Evolutionary conservation across 2,888 invertebrate genomes (phyloP), one percentile per base, ranked within the genome.

Genomic region (Philereme transversata): DNA sequence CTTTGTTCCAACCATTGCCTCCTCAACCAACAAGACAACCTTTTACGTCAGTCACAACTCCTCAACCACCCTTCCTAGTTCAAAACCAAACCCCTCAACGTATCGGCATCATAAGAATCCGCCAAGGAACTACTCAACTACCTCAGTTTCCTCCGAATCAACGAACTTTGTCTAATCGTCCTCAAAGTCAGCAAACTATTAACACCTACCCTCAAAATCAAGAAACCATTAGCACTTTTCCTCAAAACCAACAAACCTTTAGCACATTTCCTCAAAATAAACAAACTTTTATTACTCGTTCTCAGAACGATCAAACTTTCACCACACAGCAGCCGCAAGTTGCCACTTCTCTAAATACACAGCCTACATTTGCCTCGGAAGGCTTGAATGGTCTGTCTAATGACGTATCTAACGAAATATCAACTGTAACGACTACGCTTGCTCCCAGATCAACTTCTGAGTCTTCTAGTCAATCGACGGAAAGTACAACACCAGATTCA

Each of bases 31-130:
- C 55, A 8, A 35, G 51, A 38, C 56, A 64, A 11, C 51, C 60
- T 4, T 6, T 51, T 41, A 45, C 33, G 8, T 49, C 64, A 5
- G 55, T 53, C 5, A 33, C 62, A 22, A 45, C 56, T 4, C 36
- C 44, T 4, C 51, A 60, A 51, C 40, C 59, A 46, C 11, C 48
- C 9, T 57, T 59, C 36, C 49, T 51, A 4, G 5, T 49, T 10
- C 40, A 48, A 10, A 67, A 51, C 10, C 65, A 64, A 50, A 35
- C 59, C n/a, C 62, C 64, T 3, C 59, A 44, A 51, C 62, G 67
- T 40, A 62, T 65, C 4, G 69, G 63, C n/a, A 41, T 65, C 5
- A 58, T 65, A 8, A 65, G 51, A 10, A 61, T 67, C 10, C 58
- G 65, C 33, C 60, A 67, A 51, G 49, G 45, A 49, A 47, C 22